Evolutionary conservation across 2,888 invertebrate species (phyloP).

Genomic region (Sympetrum striolatum): DNA sequence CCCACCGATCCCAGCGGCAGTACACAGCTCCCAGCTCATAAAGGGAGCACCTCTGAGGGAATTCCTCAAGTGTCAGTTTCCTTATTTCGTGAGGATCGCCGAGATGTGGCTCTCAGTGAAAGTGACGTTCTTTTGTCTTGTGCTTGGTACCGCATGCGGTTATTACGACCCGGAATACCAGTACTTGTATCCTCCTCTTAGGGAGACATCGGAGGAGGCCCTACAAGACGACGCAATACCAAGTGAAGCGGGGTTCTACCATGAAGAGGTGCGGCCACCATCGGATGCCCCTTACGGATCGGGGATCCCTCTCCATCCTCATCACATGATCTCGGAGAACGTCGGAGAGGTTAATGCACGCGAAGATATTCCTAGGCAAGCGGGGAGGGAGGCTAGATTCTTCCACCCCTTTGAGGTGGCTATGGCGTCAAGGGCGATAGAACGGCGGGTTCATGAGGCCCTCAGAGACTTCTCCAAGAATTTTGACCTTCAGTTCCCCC

Average conservation of each 20-base stretch:
- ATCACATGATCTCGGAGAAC: background rate
- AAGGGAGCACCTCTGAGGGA: background rate
- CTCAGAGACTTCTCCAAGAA: background rate
- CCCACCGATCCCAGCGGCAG: background rate
- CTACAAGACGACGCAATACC: background rate
- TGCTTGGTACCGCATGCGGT: background rate
- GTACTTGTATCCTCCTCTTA: too few relatives aligned
- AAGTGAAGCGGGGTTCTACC: background rate
- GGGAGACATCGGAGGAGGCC: background rate
- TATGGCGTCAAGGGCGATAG: background rate
- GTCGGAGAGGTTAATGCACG: background rate
- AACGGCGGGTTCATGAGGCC: background rate
- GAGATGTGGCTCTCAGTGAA: background rate
- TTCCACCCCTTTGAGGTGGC: background rate
- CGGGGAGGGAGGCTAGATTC: background rate
- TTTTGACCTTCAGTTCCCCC: constrained; percentile 33
- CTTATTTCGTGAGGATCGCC: background rate
- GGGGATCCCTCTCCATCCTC: background rate
- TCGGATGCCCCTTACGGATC: background rate
- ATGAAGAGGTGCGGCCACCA: background rate
- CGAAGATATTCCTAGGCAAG: background rate
- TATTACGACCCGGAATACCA: background rate
- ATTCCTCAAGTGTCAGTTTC: background rate
- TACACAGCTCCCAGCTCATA: background rate
- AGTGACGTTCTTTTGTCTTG: background rate